Conservation (phyloP, 2,797 vertebrate species). For the Discoglossus pictus region DNA sequence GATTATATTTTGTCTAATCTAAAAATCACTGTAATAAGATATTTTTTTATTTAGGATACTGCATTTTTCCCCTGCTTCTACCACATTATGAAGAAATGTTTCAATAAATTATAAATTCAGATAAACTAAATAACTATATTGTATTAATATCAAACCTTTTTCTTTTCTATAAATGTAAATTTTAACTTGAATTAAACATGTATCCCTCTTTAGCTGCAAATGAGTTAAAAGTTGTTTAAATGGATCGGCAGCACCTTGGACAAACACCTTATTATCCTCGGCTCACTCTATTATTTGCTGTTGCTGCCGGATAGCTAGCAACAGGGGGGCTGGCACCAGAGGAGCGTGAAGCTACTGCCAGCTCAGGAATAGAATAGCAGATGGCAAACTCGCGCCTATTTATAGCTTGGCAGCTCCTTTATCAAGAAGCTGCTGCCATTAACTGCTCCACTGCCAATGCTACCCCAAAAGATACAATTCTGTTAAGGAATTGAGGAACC, state of each 20-base stretch:
- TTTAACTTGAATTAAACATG: too few relatives aligned
- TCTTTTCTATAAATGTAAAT: too few relatives aligned
- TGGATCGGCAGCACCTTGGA: conserved; percentile 53
- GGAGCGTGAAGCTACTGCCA: conserved; percentile 59
- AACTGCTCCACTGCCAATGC: conserved; percentile 25
- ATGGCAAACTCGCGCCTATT: conserved; percentile 71
- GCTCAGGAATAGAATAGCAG: conserved; percentile 67
- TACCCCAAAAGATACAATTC: conserved; percentile 4
- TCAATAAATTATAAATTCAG: too few relatives aligned
- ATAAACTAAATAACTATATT: too few relatives aligned
- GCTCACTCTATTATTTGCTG: conserved; percentile 58
- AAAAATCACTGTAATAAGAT: too few relatives aligned
- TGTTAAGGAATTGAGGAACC: not conserved
- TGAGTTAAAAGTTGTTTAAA: conserved; percentile 52
- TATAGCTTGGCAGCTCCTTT: conserved; percentile 61
- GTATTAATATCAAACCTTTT: too few relatives aligned
- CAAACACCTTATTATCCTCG: conserved; percentile 62
- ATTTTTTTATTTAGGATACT: too few relatives aligned
- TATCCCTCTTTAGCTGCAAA: not conserved
- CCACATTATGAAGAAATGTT: too few relatives aligned
- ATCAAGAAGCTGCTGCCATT: conserved; percentile 48
- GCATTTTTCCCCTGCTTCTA: too few relatives aligned
- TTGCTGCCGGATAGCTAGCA: conserved; percentile 57
- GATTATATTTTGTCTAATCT: too few relatives aligned
- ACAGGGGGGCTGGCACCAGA: conserved; percentile 60